Evolutionary conservation across 1,140 invertebrate genomes (phyloP).

Genomic region (Oscheius sp.): DNA sequence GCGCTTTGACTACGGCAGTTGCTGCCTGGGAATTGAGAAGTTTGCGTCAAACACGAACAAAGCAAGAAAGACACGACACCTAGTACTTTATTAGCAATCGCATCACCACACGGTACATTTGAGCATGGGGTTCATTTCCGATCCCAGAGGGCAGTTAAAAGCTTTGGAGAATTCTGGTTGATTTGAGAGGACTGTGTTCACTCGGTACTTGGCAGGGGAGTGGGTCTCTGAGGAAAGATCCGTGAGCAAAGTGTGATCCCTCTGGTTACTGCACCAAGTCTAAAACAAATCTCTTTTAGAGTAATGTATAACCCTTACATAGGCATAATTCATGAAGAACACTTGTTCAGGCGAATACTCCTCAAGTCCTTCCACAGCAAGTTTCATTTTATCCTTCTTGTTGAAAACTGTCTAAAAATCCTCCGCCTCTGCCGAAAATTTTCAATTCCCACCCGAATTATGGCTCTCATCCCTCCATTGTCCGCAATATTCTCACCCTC

Average conservation of each 20-base stretch:
- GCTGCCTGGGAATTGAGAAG: too few species aligned
- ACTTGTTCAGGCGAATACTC: background rate
- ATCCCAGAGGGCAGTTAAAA: slow-evolving; percentile 60
- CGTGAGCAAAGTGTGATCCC: background rate
- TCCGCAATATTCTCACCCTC: background rate
- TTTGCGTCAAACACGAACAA: background rate
- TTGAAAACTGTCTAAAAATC: background rate
- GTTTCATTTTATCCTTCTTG: background rate
- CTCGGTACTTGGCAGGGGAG: slow-evolving; percentile 9
- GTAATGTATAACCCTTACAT: background rate
- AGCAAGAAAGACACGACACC: background rate
- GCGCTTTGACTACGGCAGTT: too few species aligned
- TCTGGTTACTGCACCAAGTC: background rate
- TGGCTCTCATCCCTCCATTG: background rate
- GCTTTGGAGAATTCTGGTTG: slow-evolving; percentile 60
- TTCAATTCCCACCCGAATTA: background rate
- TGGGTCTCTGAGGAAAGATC: background rate
- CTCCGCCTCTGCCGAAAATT: too few species aligned
- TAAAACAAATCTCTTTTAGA: background rate
- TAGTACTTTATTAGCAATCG: background rate
- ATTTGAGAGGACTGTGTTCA: slow-evolving; percentile 5
- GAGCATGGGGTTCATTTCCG: slow-evolving; percentile 61
- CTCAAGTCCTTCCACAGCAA: background rate
- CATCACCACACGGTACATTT: slow-evolving; percentile 61
- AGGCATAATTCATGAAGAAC: background rate